Evolutionary conservation across 2,113 vertebrate genomes (phyloP).

Genomic region (Danionella cerebrum): DNA sequence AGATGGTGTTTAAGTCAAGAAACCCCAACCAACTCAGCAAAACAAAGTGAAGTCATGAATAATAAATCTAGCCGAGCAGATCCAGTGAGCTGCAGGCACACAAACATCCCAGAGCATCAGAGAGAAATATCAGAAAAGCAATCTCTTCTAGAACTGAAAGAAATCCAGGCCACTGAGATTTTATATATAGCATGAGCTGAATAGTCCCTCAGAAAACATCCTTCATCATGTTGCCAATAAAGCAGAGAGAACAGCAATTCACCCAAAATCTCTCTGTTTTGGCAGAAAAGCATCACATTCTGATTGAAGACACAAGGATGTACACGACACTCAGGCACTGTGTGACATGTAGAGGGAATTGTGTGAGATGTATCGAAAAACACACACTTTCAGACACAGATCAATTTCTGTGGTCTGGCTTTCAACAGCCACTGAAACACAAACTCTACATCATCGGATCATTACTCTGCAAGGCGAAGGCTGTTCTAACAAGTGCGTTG

Average conservation of each 20-base stretch:
- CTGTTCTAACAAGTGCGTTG: neutral
- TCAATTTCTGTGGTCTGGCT: conserved; percentile 1
- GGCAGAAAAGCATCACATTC: too few species aligned
- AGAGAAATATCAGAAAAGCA: neutral
- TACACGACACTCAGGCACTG: too few species aligned
- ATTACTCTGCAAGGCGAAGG: neutral
- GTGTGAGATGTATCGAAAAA: too few species aligned
- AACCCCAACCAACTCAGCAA: neutral
- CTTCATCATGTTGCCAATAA: too few species aligned
- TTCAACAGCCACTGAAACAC: neutral
- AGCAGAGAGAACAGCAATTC: too few species aligned
- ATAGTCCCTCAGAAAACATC: too few species aligned
- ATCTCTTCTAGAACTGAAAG: neutral
- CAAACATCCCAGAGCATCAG: neutral
- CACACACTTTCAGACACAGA: neutral
- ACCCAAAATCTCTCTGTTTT: too few species aligned
- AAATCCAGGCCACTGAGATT: neutral
- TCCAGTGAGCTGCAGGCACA: neutral
- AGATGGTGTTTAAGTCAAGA: neutral
- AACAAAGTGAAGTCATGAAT: neutral
- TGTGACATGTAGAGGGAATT: too few species aligned
- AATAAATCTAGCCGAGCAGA: neutral
- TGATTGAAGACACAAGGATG: too few species aligned
- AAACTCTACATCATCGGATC: neutral
- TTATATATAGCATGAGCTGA: too few species aligned